Conservation (phyloP, 64 coral and sea anemone species). For the Montipora foliosa region DNA sequence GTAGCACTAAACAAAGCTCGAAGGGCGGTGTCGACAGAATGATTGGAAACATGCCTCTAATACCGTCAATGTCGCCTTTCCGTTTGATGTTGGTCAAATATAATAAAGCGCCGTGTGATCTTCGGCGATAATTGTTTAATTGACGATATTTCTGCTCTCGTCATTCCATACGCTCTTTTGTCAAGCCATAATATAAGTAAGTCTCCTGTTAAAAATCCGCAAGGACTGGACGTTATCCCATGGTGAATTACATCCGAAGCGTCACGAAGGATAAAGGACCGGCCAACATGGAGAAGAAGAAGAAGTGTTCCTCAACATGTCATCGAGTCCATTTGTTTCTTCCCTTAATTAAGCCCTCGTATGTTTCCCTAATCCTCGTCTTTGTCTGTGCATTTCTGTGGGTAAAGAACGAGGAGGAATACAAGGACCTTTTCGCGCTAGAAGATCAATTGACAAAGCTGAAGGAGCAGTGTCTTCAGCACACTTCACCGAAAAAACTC, state of each 20-base stretch:
- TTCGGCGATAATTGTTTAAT: neutral
- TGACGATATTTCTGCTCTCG: neutral
- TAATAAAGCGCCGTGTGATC: too few species aligned
- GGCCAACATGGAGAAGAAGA: neutral
- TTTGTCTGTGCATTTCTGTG: neutral
- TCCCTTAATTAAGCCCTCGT: neutral
- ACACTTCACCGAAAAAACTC: neutral
- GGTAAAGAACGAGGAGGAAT: neutral
- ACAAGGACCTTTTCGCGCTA: neutral
- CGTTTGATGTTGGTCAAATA: too few species aligned
- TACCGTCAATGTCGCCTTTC: too few species aligned
- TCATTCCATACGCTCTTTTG: neutral
- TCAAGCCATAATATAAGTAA: neutral
- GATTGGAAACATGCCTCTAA: too few species aligned
- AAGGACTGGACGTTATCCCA: neutral
- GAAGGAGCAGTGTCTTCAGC: neutral
- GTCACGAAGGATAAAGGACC: neutral
- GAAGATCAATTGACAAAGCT: neutral
- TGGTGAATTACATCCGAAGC: neutral
- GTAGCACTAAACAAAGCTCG: too few species aligned
- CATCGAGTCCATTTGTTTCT: neutral
- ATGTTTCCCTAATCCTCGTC: neutral
- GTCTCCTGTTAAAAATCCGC: neutral
- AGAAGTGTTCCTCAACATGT: neutral
- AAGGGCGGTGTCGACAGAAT: too few species aligned